A percentile compares a stretch with the other conserved stretches of the same genome.
Evolutionary conservation across 2,113 vertebrate species (phyloP).

Genomic region (Scatophagus argus): DNA sequence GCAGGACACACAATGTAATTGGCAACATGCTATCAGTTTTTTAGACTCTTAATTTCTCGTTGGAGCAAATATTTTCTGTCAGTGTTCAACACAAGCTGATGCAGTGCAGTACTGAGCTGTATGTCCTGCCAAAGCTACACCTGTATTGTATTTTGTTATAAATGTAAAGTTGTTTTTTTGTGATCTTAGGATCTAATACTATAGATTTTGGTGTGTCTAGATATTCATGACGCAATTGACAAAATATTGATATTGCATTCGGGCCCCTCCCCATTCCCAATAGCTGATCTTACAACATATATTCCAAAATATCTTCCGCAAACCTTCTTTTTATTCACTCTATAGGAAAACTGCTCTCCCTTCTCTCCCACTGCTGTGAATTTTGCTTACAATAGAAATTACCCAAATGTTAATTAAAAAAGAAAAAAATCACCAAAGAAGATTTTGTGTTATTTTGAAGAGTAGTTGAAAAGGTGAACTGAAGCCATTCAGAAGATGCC

Average conservation of each 20-base stretch:
- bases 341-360: neutral
- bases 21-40: neutral
- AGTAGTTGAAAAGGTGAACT: conserved; percentile 25
- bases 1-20: neutral
- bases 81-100: too few species aligned
- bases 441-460: conserved; percentile 1
- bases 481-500: neutral
- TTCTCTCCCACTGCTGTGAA: neutral
- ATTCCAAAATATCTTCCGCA: neutral
- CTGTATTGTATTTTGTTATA: too few species aligned
- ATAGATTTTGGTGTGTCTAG: neutral
- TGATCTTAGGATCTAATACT: too few species aligned
- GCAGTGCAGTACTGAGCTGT: too few species aligned
- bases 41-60: neutral
- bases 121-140: too few species aligned
- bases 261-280: neutral
- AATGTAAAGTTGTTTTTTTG: too few species aligned
- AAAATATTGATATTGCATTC: neutral
- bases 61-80: neutral
- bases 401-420: neutral
- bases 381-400: neutral
- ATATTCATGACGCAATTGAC: neutral
- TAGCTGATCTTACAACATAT: neutral
- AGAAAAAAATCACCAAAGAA: neutral
- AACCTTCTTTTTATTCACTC: neutral